Base-by-base conservation (phyloP, 2,888 invertebrate species). In the Plebejus melissa region DNA sequence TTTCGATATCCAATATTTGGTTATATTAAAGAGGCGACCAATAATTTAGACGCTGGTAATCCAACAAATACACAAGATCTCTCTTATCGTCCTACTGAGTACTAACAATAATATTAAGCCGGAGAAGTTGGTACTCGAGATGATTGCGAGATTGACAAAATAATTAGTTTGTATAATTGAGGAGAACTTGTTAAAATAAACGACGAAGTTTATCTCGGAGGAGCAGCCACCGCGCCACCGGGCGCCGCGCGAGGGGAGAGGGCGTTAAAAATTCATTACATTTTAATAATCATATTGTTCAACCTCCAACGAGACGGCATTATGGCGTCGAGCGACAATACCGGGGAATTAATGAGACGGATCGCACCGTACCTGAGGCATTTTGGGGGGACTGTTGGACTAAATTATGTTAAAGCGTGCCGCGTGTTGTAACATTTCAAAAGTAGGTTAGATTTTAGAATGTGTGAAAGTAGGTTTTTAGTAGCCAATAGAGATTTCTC, bases 221-320 rank as follows among this genome's bases (percentile, higher is more conserved):
- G 58, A 58, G 22, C 58, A 58, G 58, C 22, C 58, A 22, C 58
- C 22, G 32, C 32, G 22, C 60, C 32, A 9, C 60, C 9, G 9
- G 7, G 28, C 1, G 60, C 60, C 60, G 28, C 4, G 28, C 60
- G 22, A n/a, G 58, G 57, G 16, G 6, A 2, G 32, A 32, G 13
- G 4, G 65, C 32, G 65, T 65, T 65, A 65, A 65, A 32, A 65
- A 65, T 65, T 65, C 65, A 65, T 65, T 65, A 65, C 65, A 32
- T 65, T 58, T 65, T 65, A 65, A 16, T 36, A 65, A 65, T 65
- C 65, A 36, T 65, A 36, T 65, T 65, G 65, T 65, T 65, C 32
- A 32, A 36, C 5, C 32, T 65, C 32, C 28, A 36, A 11, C 11
- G 32, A 65, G 65, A 65, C 65, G 32, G 60, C 4, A 65, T 32